Conservation (phyloP, 2,113 vertebrate genomes). For the Brachyhypopomus gauderio region DNA sequence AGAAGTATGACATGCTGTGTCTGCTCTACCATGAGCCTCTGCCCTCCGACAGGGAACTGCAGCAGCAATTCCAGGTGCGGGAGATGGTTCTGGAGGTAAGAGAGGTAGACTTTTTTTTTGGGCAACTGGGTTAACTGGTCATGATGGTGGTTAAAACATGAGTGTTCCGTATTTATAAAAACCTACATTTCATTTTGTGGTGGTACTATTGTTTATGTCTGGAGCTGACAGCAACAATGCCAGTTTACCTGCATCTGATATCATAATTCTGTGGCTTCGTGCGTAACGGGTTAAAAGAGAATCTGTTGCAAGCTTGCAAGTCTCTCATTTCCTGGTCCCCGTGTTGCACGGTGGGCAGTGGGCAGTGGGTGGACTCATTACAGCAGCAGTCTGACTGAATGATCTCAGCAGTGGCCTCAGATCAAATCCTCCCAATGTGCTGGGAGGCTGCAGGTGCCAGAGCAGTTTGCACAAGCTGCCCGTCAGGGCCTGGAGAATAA, state of each 20-base stretch:
- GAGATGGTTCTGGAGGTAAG: slow-evolving; percentile 97
- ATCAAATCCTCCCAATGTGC: not conserved
- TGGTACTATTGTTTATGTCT: not conserved
- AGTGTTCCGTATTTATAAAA: not conserved
- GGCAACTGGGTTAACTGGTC: not conserved
- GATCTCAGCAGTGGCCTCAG: not conserved
- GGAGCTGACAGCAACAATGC: no score
- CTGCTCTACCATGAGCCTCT: slow-evolving; percentile 87
- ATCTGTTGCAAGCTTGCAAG: not conserved
- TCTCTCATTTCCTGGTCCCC: not conserved
- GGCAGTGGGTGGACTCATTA: not conserved
- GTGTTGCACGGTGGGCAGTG: not conserved
- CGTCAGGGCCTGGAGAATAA: slow-evolving; percentile 27
- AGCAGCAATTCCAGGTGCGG: slow-evolving; percentile 91
- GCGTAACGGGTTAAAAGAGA: not conserved
- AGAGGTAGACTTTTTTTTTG: not conserved
- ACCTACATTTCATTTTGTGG: not conserved
- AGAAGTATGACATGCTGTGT: slow-evolving; percentile 89
- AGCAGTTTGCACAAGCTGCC: not conserved
- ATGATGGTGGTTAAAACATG: not conserved
- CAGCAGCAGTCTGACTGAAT: not conserved
- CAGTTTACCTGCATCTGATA: not conserved
- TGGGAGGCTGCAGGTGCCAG: not conserved
- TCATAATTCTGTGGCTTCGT: not conserved
- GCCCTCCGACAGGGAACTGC: slow-evolving; percentile 82